phyloP scores from a whole-genome alignment of 2,888 invertebrate species.

The Tanaodytes sp. region DNA sequence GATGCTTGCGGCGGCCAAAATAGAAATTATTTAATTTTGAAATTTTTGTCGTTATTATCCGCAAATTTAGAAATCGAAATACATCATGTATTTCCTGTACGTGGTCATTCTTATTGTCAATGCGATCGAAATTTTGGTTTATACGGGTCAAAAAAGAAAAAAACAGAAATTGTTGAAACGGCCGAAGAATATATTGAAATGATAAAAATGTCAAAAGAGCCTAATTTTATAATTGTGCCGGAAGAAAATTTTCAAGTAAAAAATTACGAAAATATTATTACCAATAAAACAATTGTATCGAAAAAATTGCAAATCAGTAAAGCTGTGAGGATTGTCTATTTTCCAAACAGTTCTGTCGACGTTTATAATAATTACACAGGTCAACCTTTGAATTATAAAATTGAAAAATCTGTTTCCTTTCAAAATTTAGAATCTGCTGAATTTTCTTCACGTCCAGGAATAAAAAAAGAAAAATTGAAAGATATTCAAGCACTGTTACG shows the following conservation, averaged over 20 bases:
- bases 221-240: constrained; percentile 17
- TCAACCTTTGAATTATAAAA: background rate
- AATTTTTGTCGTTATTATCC: constrained; percentile 29
- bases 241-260: background rate
- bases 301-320: constrained; percentile 17
- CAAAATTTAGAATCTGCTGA: background rate
- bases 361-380: background rate
- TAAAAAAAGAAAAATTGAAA: background rate
- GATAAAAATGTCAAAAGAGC: constrained; percentile 26
- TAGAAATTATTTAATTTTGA: constrained; percentile 28
- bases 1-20: constrained; percentile 51
- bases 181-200: constrained; percentile 28
- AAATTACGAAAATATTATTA: constrained; percentile 5
- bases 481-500: background rate
- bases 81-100: constrained; percentile 47
- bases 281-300: background rate
- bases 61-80: constrained; percentile 37
- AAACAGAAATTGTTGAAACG: constrained; percentile 30
- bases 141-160: constrained; percentile 31
- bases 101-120: constrained; percentile 49
- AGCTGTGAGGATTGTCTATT: constrained; percentile 13
- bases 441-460: background rate
- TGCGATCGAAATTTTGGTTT: constrained; percentile 53
- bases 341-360: constrained; percentile 6
- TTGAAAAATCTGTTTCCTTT: background rate